Base-by-base conservation (phyloP, 2,888 invertebrate genomes). In the Melolontha melolontha region DNA sequence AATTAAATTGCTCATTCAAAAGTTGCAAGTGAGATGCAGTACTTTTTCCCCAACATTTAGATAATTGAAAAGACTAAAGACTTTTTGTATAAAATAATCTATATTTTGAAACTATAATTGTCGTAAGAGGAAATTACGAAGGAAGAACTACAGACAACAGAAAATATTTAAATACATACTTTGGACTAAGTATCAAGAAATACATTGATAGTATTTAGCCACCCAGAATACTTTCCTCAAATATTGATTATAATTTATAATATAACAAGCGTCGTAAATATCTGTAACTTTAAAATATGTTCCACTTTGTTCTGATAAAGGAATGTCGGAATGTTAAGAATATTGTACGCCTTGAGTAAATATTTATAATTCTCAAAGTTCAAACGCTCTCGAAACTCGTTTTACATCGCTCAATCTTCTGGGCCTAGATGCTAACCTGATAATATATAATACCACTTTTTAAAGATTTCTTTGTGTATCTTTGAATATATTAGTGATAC, bases 281-380 rank as follows among this genome's bases (percentile, higher is more conserved):
- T 41, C 29, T 17, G 34, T 62, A 47, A 47, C 34, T 59, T 59
- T 47, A 39, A 62, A 62, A 62, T 62, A 44, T 62, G 59, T 62
- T 62, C 59, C 59, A 62, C 59, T 62, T 62, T 62, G 59, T 62
- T 62, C 59, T 62, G 59, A 62, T 62, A 62, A 62, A 62, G 47
- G 59, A 62, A 62, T 62, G 59, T n/a, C 47, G 59, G 59, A 62
- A 62, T 62, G 59, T 62, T 39, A 47, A 62, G 59, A 62, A 62
- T 62, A 62, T 62, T 62, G 47, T 62, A 47, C 59, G 59, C 44
- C 59, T 62, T 62, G 47, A 62, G 59, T 62, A 62, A 62, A 62
- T 62, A 62, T 62, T 62, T 62, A 47, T 62, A 62, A 62, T 62
- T 47, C 59, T 62, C 59, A 47, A 62, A 62, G 59, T 62, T 62